These are phyloP conservation scores for Phrynocephalus forsythii DNA, from an alignment of 2,797 vertebrate species.

Conservation along the genomic window DNA sequence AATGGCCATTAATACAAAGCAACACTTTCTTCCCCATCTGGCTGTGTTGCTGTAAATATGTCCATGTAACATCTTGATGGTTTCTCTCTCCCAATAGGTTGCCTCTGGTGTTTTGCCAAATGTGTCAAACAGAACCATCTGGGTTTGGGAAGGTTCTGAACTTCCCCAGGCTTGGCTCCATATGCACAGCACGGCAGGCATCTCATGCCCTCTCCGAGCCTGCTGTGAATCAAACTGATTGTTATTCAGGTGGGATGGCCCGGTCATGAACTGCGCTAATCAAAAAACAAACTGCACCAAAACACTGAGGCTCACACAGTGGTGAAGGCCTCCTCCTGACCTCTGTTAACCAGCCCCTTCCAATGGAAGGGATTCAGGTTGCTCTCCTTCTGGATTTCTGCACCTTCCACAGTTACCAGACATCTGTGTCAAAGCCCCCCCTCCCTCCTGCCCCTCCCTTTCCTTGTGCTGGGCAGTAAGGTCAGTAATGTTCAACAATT, in stretches of 20 bases:
- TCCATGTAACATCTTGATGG: constrained; percentile 43
- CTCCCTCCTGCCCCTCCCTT: constrained; percentile 46
- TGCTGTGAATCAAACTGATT: constrained; percentile 72
- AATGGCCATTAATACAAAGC: constrained; percentile 53
- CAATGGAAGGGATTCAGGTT: constrained; percentile 79
- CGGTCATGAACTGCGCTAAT: constrained; percentile 77
- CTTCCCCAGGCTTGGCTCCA: constrained; percentile 67
- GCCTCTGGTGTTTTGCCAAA: constrained; percentile 67
- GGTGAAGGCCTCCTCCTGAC: constrained; percentile 72
- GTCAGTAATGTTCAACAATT: constrained; percentile 80
- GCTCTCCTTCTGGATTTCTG: constrained; percentile 74
- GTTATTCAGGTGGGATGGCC: constrained; percentile 76
- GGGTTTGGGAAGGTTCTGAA: constrained; percentile 64
- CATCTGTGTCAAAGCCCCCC: constrained; percentile 78
- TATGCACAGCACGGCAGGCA: constrained; percentile 52
- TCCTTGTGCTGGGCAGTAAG: constrained; percentile 75
- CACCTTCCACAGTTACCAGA: constrained; percentile 76
- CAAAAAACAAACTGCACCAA: constrained; percentile 77
- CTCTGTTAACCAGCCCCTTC: constrained; percentile 72
- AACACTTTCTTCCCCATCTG: constrained; percentile 41
- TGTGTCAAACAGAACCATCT: constrained; percentile 63
- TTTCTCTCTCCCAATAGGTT: constrained; percentile 54
- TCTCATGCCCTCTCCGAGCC: constrained; percentile 69
- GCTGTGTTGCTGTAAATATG: constrained; percentile 54
- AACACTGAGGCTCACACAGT: constrained; percentile 72